Percentiles rank a stretch among this genome's conserved stretches.
Evolutionary conservation across 2,113 vertebrate genomes (phyloP).

Genomic region (Urocolius indicus): DNA sequence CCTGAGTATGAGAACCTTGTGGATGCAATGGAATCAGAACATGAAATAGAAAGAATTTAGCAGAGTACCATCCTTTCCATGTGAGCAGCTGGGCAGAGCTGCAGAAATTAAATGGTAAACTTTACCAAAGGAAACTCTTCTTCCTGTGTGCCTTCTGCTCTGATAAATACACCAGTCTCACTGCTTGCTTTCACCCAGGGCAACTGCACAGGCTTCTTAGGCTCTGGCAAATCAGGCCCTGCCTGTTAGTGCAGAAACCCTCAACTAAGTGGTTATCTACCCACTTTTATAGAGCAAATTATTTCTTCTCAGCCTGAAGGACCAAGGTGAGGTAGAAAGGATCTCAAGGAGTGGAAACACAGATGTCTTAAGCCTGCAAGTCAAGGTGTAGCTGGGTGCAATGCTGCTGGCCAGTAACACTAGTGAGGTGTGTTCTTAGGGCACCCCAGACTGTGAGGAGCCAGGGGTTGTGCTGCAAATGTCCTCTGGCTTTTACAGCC

Average conservation of each 20-base stretch:
- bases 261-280: background rate
- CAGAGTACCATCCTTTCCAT: background rate
- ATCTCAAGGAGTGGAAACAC: background rate
- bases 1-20: conserved; percentile 47
- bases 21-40: conserved; percentile 28
- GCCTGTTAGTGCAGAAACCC: background rate
- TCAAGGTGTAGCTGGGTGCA: background rate
- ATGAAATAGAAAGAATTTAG: background rate
- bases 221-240: background rate
- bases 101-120: background rate
- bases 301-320: background rate
- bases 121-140: background rate
- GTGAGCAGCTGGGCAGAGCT: background rate
- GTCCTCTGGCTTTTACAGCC: background rate
- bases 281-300: background rate
- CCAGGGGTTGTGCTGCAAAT: background rate
- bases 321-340: background rate
- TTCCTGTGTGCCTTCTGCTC: background rate
- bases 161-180: background rate
- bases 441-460: background rate
- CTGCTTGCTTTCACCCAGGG: background rate
- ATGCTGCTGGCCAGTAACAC: background rate
- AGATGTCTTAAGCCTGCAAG: background rate
- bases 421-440: background rate
- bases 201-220: background rate